Conservation (phyloP, 2,888 invertebrate genomes). For the Cephalotes varians region DNA sequence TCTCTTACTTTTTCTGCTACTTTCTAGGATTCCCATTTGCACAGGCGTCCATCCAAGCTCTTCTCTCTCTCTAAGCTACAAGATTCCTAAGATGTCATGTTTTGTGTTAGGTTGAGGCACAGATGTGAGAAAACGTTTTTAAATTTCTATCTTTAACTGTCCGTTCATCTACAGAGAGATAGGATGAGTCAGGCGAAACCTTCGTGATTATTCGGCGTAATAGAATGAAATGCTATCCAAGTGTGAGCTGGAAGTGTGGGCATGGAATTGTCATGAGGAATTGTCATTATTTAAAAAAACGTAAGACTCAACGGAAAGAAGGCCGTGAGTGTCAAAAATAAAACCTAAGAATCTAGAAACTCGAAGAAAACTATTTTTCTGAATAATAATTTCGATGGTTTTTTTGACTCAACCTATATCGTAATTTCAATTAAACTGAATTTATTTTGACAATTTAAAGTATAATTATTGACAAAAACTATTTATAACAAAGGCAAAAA, state of each 20-base stretch:
- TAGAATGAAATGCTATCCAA: not conserved
- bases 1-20: constrained; percentile 38
- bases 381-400: constrained; percentile 29
- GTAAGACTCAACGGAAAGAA: not conserved
- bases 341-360: not conserved
- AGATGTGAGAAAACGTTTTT: constrained; percentile 46
- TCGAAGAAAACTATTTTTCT: not conserved
- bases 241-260: not conserved
- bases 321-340: not conserved
- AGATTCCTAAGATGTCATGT: constrained; percentile 60
- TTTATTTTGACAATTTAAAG: constrained; percentile 6
- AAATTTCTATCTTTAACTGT: constrained; percentile 50
- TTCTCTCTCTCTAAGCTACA: constrained; percentile 81
- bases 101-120: constrained; percentile 15
- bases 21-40: constrained; percentile 75
- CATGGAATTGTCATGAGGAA: not conserved
- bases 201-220: constrained; percentile 22
- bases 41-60: constrained; percentile 77
- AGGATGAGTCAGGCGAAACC: constrained; percentile 71
- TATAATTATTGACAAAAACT: not conserved
- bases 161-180: constrained; percentile 5
- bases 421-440: too few species aligned
- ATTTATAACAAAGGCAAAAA: not conserved
- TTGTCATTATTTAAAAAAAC: not conserved
- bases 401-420: constrained; percentile 55